phyloP scores from a whole-genome alignment of 1,140 invertebrate species.

The Drosophila sproati region DNA sequence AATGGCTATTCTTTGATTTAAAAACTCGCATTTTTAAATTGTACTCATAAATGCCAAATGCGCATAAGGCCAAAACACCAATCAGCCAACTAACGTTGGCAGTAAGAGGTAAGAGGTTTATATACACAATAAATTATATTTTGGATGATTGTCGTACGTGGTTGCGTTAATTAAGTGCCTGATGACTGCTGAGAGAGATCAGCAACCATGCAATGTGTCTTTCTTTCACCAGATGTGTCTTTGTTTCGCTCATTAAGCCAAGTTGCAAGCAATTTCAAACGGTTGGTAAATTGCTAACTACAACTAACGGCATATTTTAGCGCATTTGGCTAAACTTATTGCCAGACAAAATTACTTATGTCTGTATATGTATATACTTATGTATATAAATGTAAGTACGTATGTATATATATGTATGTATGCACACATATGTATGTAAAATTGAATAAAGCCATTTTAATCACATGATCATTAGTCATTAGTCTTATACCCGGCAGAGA shows the following conservation, averaged over 20 bases:
- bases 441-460: neutral
- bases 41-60: conserved; percentile 7
- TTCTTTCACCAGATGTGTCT: conserved; percentile 17
- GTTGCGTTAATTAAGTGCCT: conserved; percentile 7
- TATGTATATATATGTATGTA: no score
- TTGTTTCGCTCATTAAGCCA: conserved; percentile 17
- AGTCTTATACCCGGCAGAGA: no score
- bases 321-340: neutral
- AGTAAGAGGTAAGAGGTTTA: neutral
- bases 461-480: neutral
- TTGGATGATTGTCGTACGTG: neutral
- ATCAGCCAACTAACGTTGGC: neutral
- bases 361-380: no score
- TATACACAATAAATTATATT: neutral
- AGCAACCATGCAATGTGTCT: conserved; percentile 38
- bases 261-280: conserved; percentile 23
- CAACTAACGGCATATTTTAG: conserved; percentile 29
- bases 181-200: neutral
- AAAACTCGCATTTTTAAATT: conserved; percentile 18
- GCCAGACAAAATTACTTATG: neutral
- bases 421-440: neutral
- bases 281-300: conserved; percentile 22
- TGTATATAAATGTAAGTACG: no score
- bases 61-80: neutral
- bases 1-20: conserved; percentile 66